phyloP scores from a whole-genome alignment of 2,113 vertebrate species.

The Oreotragus oreotragus region DNA sequence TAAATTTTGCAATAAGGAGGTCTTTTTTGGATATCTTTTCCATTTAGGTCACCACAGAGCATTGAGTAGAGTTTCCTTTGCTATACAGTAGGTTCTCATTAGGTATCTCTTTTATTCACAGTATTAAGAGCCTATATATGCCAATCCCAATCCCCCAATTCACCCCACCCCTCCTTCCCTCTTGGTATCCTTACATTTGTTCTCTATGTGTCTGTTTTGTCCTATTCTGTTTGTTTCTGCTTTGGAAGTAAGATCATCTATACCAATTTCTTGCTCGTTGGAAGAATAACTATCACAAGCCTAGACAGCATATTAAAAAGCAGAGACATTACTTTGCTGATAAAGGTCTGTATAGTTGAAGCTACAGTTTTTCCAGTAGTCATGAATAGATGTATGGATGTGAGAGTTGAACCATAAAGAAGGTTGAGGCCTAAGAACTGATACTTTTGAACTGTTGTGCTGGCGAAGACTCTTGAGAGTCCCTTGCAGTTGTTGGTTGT shows the following conservation, averaged over 20 bases:
- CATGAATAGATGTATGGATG: neutral
- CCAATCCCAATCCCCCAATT: neutral
- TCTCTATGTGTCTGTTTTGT: rapidly evolving
- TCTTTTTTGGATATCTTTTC: neutral
- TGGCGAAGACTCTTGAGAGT: neutral
- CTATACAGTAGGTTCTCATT: neutral
- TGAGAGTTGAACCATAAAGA: neutral
- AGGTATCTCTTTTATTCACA: neutral
- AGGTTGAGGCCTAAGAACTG: neutral
- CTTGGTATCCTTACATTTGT: neutral
- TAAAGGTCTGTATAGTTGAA: neutral
- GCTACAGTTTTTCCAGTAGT: neutral
- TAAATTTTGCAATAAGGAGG: neutral
- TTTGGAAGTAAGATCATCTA: neutral
- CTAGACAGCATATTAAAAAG: neutral
- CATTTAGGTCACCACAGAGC: neutral
- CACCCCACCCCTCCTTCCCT: neutral
- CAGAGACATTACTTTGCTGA: neutral
- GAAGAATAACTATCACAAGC: neutral
- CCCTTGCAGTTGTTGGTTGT: neutral
- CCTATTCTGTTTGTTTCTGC: neutral
- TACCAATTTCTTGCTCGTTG: neutral
- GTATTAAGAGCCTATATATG: neutral
- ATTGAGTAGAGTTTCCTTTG: neutral
- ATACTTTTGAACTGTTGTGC: neutral